A percentile compares a stretch with the other conserved stretches of the same genome.
Conservation (phyloP, 2,113 vertebrate species). For the Piliocolobus tephrosceles region DNA sequence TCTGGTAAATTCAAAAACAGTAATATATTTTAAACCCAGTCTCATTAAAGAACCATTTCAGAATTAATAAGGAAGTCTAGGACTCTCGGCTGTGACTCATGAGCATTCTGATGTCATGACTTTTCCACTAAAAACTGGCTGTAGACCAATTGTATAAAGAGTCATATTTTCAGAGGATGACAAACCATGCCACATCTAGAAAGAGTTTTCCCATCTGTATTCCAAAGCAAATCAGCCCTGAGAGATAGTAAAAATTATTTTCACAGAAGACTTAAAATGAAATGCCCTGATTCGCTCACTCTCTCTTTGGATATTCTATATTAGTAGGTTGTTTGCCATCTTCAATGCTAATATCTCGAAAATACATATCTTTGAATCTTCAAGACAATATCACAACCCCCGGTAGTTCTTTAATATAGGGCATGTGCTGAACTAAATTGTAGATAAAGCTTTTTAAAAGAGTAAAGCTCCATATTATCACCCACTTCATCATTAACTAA, state of each 20-base stretch:
- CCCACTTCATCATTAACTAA: not conserved
- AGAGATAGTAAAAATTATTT: slow-evolving; percentile 6
- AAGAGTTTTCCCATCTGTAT: not conserved
- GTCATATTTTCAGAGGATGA: not conserved
- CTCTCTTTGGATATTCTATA: not conserved
- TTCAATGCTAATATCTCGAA: not conserved
- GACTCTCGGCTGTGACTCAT: not conserved
- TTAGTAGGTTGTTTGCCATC: not conserved
- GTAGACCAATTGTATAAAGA: not conserved
- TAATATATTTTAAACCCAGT: slow-evolving; percentile 15
- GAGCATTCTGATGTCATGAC: not conserved
- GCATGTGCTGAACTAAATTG: not conserved
- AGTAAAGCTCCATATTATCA: not conserved
- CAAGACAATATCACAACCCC: not conserved
- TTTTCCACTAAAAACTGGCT: not conserved
- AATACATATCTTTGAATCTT: not conserved
- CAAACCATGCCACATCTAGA: not conserved
- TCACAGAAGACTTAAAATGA: not conserved
- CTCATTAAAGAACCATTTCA: not conserved
- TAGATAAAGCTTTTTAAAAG: not conserved
- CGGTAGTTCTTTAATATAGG: not conserved
- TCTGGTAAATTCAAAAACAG: not conserved
- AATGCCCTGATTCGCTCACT: not conserved
- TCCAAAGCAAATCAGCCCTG: not conserved
- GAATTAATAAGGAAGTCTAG: not conserved